A percentile compares a stretch with the other conserved stretches of the same genome.
Evolutionary conservation across 2,888 invertebrate species (phyloP).

Genomic region (Melikaiella ostensackeni): DNA sequence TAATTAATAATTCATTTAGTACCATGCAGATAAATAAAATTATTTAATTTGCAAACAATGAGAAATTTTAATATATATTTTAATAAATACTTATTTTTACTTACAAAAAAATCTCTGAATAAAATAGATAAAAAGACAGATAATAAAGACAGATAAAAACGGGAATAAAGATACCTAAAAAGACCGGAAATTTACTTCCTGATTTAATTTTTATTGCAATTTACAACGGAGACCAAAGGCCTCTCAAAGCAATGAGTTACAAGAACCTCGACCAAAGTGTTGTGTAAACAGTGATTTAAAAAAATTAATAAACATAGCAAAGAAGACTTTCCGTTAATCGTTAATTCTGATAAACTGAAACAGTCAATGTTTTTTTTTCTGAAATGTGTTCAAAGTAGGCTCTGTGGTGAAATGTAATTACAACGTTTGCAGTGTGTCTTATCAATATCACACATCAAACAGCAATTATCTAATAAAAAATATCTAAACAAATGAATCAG

Average conservation of each 20-base stretch:
- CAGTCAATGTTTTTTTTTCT: not conserved
- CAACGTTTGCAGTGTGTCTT: too few relatives aligned
- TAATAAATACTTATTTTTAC: not conserved
- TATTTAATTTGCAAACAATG: too few relatives aligned
- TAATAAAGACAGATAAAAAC: not conserved
- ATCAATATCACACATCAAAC: too few relatives aligned
- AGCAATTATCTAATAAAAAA: too few relatives aligned
- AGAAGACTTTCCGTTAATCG: not conserved
- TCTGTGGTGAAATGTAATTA: too few relatives aligned
- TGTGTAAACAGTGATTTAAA: not conserved
- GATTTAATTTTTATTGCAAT: not conserved
- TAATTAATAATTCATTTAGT: too few relatives aligned
- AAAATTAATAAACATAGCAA: not conserved
- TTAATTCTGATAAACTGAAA: not conserved
- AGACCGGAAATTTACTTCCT: slow-evolving; percentile 23
- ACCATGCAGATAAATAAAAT: too few relatives aligned
- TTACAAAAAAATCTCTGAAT: not conserved
- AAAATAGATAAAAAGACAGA: not conserved
- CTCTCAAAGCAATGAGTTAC: not conserved
- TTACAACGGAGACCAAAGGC: not conserved
- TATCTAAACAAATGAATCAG: too few relatives aligned
- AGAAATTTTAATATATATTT: not conserved
- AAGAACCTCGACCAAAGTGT: not conserved
- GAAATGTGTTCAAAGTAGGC: too few relatives aligned
- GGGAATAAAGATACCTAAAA: not conserved